Conservation (phyloP, 2,797 vertebrate species). For the Euthynnus affinis region DNA sequence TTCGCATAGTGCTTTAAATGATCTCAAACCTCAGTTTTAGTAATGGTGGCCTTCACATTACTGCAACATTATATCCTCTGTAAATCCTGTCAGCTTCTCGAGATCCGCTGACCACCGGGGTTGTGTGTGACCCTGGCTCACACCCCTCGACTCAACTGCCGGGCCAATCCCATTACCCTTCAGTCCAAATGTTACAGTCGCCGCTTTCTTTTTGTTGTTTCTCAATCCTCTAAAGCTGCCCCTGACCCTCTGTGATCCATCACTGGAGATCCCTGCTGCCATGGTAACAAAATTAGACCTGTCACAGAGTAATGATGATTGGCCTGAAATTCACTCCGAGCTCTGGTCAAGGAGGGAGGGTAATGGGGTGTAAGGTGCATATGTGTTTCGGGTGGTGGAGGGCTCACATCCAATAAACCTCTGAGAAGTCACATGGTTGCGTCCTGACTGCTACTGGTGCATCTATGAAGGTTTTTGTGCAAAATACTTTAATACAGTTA, state of each 20-base stretch:
- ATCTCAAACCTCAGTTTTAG: conserved; percentile 15
- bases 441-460: conserved; percentile 6
- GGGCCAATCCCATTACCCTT: conserved; percentile 76
- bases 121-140: conserved; percentile 55
- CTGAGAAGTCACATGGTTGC: conserved; percentile 37
- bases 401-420: conserved; percentile 34
- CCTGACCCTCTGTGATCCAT: conserved; percentile 70
- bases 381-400: conserved; percentile 41
- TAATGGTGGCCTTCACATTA: conserved; percentile 15
- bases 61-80: conserved; percentile 17
- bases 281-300: conserved; percentile 76
- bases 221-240: conserved; percentile 61
- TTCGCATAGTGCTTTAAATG: conserved; percentile 14
- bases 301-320: conserved; percentile 83
- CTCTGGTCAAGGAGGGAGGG: conserved; percentile 23
- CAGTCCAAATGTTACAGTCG: conserved; percentile 76
- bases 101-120: conserved; percentile 74
- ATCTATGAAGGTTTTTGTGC: background rate
- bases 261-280: conserved; percentile 75
- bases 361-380: background rate
- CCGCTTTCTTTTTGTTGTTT: conserved; percentile 71
- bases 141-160: conserved; percentile 54
- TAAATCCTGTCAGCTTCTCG: conserved; percentile 47
- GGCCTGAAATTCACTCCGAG: conserved; percentile 70
- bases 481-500: conserved; percentile 4